Evolutionary conservation across 2,797 vertebrate genomes (phyloP).

Genomic region (Rhadinocentrus ornatus): DNA sequence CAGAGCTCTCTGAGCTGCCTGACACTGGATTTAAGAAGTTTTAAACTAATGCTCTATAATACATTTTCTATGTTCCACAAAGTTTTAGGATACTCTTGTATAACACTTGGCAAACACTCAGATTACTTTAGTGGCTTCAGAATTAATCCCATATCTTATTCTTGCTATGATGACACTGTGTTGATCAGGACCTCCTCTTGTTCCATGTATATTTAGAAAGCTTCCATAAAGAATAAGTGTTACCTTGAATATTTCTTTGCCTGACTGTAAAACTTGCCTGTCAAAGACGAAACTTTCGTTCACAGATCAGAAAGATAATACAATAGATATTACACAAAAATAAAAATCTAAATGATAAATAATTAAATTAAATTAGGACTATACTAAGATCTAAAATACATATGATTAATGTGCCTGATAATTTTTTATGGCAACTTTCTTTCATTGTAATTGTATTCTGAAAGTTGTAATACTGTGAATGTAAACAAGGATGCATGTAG

Average conservation of each 20-base stretch:
- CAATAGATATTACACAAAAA: too few relatives aligned
- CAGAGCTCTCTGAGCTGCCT: conserved; percentile 63
- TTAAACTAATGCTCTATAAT: conserved; percentile 75
- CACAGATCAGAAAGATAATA: not conserved
- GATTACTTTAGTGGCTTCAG: too few relatives aligned
- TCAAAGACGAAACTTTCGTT: not conserved
- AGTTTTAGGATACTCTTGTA: conserved; percentile 46
- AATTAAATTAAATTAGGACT: too few relatives aligned
- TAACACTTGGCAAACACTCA: conserved; percentile 32
- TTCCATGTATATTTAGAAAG: not conserved
- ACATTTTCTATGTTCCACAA: conserved; percentile 48
- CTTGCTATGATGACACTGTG: not conserved
- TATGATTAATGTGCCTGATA: too few relatives aligned
- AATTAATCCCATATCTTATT: too few relatives aligned
- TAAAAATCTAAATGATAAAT: too few relatives aligned
- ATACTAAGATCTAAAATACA: too few relatives aligned
- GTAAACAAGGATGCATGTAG: too few relatives aligned
- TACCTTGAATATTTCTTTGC: conserved; percentile 10
- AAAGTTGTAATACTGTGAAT: too few relatives aligned
- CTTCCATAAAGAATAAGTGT: not conserved
- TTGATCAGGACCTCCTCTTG: not conserved
- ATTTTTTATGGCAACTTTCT: too few relatives aligned
- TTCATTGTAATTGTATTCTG: too few relatives aligned
- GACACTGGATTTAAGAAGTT: conserved; percentile 72
- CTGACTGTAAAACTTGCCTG: not conserved